Conservation (phyloP, 2,113 vertebrate species). For the Acrocephalus arundinaceus region DNA sequence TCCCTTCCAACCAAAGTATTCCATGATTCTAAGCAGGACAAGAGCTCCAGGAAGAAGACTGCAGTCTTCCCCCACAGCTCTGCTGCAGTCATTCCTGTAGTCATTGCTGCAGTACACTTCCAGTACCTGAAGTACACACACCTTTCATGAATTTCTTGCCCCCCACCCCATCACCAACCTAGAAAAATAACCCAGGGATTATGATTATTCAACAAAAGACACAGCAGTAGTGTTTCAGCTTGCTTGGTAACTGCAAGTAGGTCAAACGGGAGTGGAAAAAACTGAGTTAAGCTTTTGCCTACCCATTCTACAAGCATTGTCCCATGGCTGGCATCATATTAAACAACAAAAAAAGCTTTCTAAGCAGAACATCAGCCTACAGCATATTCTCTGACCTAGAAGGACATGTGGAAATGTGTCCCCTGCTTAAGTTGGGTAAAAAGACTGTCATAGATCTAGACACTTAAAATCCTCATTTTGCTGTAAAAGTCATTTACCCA, state of each 20-base stretch:
- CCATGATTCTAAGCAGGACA: background rate
- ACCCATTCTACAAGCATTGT: background rate
- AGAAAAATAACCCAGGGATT: background rate
- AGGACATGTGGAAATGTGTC: background rate
- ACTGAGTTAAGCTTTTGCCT: background rate
- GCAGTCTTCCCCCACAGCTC: background rate
- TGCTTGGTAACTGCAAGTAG: background rate
- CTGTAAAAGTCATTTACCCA: background rate
- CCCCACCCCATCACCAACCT: background rate
- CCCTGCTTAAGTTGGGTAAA: background rate
- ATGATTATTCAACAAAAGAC: background rate
- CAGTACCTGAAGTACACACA: fast-evolving
- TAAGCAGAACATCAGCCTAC: background rate
- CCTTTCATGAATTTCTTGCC: fast-evolving
- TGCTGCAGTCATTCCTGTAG: background rate
- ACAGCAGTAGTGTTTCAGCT: background rate
- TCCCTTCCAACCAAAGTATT: background rate
- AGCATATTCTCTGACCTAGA: background rate
- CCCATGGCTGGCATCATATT: background rate
- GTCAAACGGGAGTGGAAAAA: background rate
- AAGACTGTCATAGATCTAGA: background rate
- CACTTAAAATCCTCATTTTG: background rate
- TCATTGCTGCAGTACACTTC: background rate
- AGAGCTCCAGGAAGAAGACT: background rate
- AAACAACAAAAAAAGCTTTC: background rate